These are phyloP conservation scores for Elephas maximus DNA, from an alignment of 2,113 vertebrate genomes.

Conservation along the genomic window DNA sequence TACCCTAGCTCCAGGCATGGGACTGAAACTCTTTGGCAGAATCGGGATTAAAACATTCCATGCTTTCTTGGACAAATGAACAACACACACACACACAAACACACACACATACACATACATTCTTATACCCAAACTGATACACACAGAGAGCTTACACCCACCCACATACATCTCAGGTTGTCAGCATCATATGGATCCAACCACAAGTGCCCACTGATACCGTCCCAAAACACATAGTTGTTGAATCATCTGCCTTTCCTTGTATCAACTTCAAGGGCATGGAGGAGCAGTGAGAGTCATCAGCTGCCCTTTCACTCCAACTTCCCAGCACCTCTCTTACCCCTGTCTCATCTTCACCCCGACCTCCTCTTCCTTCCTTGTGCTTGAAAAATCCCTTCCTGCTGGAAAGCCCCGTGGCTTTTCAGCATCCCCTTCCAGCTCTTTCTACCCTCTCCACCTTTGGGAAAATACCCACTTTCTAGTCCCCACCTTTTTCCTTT, in stretches of 20 bases:
- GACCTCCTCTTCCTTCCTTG: constrained; percentile 65
- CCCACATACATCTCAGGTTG: neutral
- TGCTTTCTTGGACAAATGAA: neutral
- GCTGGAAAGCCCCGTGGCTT: constrained; percentile 65
- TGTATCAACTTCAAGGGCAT: constrained; percentile 55
- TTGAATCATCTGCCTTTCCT: neutral
- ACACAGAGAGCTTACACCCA: neutral
- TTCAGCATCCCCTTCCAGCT: neutral
- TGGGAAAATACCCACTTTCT: constrained; percentile 40
- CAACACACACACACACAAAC: neutral
- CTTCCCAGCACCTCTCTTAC: constrained; percentile 61
- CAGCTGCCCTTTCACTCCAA: neutral
- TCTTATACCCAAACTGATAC: fast-evolving
- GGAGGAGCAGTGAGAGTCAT: neutral
- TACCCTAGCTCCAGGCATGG: neutral
- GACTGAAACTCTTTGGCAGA: neutral
- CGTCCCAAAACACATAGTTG: neutral
- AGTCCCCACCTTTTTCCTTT: constrained; percentile 48
- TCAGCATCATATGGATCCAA: neutral
- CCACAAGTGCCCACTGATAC: neutral
- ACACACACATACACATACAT: neutral
- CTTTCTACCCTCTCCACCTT: neutral
- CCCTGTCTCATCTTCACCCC: constrained; percentile 22
- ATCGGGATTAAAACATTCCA: neutral
- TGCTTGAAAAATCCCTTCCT: neutral